phyloP scores from a whole-genome alignment of 2,113 vertebrate genomes.

The Calcarius ornatus region DNA sequence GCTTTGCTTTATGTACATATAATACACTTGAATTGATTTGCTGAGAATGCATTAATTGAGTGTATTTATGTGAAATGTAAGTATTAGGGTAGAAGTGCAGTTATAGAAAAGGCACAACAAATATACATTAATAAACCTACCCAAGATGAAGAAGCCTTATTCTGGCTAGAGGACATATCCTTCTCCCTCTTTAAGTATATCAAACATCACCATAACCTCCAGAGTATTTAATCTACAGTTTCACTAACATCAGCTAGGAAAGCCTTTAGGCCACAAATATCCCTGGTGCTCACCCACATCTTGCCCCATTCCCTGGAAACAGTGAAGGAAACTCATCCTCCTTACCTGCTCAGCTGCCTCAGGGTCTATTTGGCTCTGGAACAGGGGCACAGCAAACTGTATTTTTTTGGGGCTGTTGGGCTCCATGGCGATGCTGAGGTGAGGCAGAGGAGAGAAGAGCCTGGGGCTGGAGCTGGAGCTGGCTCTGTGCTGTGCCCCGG shows the following conservation, averaged over 20 bases:
- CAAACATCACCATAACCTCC: rapidly evolving
- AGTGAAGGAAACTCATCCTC: neutral
- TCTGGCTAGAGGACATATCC: neutral
- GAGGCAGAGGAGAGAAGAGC: slow-evolving; percentile 12
- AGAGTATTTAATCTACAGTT: neutral
- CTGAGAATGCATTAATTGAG: neutral
- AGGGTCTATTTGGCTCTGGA: slow-evolving; percentile 91
- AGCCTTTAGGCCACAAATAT: neutral
- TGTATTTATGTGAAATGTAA: neutral
- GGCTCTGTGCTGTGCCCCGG: slow-evolving; percentile 20
- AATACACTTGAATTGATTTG: neutral
- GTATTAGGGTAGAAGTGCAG: neutral
- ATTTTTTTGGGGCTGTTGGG: slow-evolving; percentile 97
- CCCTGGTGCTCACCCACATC: neutral
- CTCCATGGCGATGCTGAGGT: slow-evolving; percentile 80
- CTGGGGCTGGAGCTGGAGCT: slow-evolving; percentile 15
- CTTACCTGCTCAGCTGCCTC: slow-evolving; percentile 94
- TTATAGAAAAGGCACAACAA: neutral
- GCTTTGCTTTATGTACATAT: neutral
- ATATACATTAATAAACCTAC: neutral
- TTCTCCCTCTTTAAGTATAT: neutral
- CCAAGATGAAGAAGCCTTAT: neutral
- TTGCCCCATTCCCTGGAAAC: neutral
- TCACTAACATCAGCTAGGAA: neutral
- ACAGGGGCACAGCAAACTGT: slow-evolving; percentile 89